A percentile compares a stretch with the other conserved stretches of the same genome.
Evolutionary conservation across 2,797 vertebrate genomes (phyloP).

Genomic region (Oryzias dopingdopingensis): DNA sequence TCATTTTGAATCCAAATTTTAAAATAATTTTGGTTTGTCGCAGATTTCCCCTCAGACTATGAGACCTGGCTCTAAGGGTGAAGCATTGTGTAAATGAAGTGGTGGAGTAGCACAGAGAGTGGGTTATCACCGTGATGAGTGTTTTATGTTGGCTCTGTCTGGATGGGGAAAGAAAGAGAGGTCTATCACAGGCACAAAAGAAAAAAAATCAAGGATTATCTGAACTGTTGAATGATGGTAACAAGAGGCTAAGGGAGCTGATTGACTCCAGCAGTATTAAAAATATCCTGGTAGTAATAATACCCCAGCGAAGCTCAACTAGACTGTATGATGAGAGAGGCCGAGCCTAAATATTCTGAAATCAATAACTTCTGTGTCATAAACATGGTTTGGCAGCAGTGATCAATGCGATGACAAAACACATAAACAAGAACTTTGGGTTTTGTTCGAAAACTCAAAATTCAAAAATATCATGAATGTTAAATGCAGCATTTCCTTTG

Average conservation of each 20-base stretch:
- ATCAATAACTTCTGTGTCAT: not conserved
- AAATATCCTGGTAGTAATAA: slow-evolving; percentile 17
- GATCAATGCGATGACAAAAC: no score
- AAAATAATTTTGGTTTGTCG: no score
- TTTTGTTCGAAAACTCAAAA: no score
- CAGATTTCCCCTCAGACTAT: slow-evolving; percentile 1
- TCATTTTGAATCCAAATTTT: no score
- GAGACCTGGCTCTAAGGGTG: slow-evolving; percentile 45
- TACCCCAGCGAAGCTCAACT: not conserved
- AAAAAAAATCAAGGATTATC: slow-evolving; percentile 43
- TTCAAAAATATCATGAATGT: no score
- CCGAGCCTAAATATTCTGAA: not conserved
- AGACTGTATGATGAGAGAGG: not conserved
- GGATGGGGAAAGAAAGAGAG: slow-evolving; percentile 27
- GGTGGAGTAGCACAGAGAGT: slow-evolving; percentile 54
- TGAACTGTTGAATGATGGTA: slow-evolving; percentile 43
- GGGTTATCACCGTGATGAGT: slow-evolving; percentile 75
- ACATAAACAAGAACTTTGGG: no score
- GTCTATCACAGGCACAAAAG: slow-evolving; percentile 39
- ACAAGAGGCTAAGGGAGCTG: slow-evolving; percentile 46
- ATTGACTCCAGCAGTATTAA: slow-evolving; percentile 33
- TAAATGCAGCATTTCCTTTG: no score
- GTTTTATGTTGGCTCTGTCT: slow-evolving; percentile 62
- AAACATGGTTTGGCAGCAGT: not conserved
- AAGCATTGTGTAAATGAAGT: slow-evolving; percentile 50